Evolutionary conservation across 2,113 vertebrate species (phyloP).

Genomic region (Gopherus evgoodei): DNA sequence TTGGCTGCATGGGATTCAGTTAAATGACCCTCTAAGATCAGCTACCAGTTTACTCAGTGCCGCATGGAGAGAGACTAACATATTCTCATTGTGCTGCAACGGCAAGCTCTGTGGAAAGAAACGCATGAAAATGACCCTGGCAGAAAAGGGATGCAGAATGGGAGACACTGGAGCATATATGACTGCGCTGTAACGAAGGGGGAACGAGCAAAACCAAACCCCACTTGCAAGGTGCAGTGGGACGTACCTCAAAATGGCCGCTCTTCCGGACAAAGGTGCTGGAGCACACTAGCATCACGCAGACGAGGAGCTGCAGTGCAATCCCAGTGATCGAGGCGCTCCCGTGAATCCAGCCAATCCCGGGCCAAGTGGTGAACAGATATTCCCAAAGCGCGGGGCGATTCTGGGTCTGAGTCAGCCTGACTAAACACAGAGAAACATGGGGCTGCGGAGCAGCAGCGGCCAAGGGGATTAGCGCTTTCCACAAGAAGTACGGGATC

Average conservation of each 20-base stretch:
- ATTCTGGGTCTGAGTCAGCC: constrained; percentile 17
- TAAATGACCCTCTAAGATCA: not conserved
- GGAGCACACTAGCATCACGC: constrained; percentile 85
- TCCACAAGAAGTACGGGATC: not conserved
- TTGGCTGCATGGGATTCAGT: not conserved
- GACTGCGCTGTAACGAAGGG: not conserved
- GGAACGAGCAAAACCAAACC: not conserved
- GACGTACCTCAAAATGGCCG: constrained; percentile 87
- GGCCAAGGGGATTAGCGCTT: not conserved
- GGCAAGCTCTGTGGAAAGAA: not conserved
- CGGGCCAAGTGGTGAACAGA: constrained; percentile 80
- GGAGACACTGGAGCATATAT: not conserved
- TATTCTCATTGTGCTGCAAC: not conserved
- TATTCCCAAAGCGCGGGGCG: constrained; percentile 82
- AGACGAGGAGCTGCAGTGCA: constrained; percentile 81
- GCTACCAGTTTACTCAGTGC: not conserved
- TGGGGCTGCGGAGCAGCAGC: not conserved
- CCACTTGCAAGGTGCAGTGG: not conserved
- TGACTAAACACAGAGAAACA: constrained; percentile 64
- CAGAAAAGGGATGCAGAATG: not conserved
- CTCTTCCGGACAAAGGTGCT: constrained; percentile 85
- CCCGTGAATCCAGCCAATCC: constrained; percentile 84
- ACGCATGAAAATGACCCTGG: not conserved
- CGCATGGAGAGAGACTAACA: not conserved
- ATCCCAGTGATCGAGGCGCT: constrained; percentile 81